Conservation (phyloP, 2,888 invertebrate species). For the Nemurella pictetii region DNA sequence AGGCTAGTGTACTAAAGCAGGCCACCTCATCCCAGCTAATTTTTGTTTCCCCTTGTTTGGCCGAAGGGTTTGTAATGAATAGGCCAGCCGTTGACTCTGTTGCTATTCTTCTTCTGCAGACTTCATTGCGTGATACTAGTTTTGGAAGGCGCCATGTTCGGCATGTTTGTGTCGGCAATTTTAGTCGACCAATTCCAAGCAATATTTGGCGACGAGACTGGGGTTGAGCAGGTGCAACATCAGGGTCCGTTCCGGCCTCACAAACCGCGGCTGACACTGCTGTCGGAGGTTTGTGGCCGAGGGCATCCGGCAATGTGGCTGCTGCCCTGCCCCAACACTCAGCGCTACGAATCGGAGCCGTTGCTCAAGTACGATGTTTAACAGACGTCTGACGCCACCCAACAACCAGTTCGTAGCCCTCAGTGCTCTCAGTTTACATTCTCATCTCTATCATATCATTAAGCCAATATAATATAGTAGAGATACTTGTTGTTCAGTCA, state of each 20-base stretch:
- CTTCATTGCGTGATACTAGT: conserved; percentile 81
- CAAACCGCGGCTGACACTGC: conserved; percentile 60
- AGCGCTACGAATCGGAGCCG: conserved; percentile 51
- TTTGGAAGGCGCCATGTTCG: conserved; percentile 81
- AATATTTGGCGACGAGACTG: conserved; percentile 81
- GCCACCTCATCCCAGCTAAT: not conserved
- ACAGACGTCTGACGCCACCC: too few species aligned
- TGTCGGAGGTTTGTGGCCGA: conserved; percentile 72
- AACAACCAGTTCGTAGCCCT: too few species aligned
- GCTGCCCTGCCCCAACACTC: conserved; percentile 65
- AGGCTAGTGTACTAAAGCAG: not conserved
- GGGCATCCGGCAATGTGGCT: conserved; percentile 74
- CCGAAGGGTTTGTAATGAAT: too few species aligned
- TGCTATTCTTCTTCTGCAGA: conserved; percentile 55
- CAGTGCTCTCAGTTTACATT: not conserved
- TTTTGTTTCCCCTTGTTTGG: not conserved
- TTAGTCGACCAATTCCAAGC: conserved; percentile 85
- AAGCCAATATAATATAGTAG: not conserved
- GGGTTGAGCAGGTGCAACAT: conserved; percentile 73
- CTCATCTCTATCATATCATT: not conserved
- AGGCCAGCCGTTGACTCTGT: not conserved
- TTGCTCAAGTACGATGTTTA: conserved; percentile 53
- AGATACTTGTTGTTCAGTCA: not conserved
- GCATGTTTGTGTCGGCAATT: conserved; percentile 84
- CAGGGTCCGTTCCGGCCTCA: conserved; percentile 67